Percentiles rank a stretch among this genome's conserved stretches.
phyloP scores from a whole-genome alignment of 2,797 vertebrate species.

The Pangasius larnaudii region DNA sequence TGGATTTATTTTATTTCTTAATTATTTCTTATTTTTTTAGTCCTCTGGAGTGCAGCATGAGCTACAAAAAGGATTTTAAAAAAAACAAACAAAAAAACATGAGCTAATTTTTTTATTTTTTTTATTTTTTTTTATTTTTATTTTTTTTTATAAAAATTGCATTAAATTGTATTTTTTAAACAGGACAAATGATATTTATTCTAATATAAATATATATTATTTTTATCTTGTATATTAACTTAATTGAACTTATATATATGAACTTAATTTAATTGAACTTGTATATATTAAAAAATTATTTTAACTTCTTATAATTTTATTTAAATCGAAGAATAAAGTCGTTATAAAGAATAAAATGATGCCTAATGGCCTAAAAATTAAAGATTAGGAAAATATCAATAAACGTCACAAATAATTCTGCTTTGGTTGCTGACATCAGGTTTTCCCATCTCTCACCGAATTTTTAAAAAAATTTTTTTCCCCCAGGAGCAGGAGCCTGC shows the following conservation, averaged over 20 bases:
- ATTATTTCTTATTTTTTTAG: neutral
- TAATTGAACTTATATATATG: too few relatives aligned
- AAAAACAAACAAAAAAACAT: too few relatives aligned
- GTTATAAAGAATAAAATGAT: neutral
- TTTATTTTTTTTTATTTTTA: too few relatives aligned
- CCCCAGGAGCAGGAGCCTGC: conserved; percentile 87
- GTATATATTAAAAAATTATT: neutral
- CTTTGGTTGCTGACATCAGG: neutral
- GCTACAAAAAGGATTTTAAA: neutral
- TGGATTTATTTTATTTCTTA: neutral
- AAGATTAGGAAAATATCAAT: neutral
- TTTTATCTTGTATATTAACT: too few relatives aligned
- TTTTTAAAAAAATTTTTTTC: neutral
- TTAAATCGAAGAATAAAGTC: neutral
- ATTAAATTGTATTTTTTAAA: too few relatives aligned
- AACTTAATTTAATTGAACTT: too few relatives aligned
- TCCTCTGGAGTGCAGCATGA: neutral
- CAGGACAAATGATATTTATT: too few relatives aligned
- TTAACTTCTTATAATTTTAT: neutral
- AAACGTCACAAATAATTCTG: neutral
- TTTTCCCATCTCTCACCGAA: neutral
- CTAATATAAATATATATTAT: neutral
- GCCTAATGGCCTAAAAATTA: neutral
- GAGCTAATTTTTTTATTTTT: neutral
- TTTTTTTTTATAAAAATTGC: too few relatives aligned